Evolutionary conservation across 2,113 vertebrate genomes (phyloP).

Genomic region (Sitta europaea): DNA sequence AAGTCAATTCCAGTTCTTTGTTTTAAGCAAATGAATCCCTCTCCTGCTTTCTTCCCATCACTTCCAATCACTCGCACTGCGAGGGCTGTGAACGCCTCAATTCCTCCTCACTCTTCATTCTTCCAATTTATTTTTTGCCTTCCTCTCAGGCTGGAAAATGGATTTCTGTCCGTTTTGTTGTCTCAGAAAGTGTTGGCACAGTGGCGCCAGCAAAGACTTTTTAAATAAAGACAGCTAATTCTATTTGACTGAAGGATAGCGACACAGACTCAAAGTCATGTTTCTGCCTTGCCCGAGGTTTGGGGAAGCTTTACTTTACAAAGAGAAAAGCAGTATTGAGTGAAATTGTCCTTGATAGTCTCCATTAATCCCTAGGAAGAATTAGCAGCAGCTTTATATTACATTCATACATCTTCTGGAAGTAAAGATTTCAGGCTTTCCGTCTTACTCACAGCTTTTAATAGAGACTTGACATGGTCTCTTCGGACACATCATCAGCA

Average conservation of each 20-base stretch:
- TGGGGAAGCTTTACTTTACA: background rate
- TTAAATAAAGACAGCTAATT: slow-evolving; percentile 36
- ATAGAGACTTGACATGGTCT: background rate
- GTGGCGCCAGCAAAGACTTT: background rate
- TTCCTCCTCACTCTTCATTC: slow-evolving; percentile 40
- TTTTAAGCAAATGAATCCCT: background rate
- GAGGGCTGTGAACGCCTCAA: background rate
- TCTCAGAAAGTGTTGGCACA: background rate
- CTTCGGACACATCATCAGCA: background rate
- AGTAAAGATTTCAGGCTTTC: background rate
- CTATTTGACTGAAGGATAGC: slow-evolving; percentile 8
- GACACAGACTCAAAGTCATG: background rate
- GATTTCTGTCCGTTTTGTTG: slow-evolving; percentile 37
- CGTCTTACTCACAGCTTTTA: background rate
- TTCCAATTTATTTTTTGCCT: background rate
- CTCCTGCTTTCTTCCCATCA: background rate
- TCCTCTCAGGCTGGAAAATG: slow-evolving; percentile 17
- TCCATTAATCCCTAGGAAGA: slow-evolving; percentile 36
- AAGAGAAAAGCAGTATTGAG: background rate
- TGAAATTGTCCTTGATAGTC: background rate
- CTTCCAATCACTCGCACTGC: background rate
- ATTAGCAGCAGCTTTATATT: slow-evolving; percentile 30
- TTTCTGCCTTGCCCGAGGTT: background rate
- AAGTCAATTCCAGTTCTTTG: background rate
- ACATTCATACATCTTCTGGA: background rate